Conservation (phyloP, 1,140 invertebrate genomes). For the Halictus rubicundus region DNA sequence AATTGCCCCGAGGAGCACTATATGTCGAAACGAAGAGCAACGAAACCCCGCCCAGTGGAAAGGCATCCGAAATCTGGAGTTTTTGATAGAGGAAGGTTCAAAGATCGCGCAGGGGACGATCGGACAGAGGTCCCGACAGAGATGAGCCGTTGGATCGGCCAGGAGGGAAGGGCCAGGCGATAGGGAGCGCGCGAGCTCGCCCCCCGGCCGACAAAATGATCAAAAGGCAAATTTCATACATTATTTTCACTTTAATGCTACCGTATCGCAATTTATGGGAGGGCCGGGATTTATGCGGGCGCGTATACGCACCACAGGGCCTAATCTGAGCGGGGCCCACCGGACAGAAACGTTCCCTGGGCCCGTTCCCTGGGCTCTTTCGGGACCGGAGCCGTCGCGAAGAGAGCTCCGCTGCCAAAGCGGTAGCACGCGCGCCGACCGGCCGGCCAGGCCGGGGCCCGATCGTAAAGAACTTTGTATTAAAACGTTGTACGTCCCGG, state of each 20-base stretch:
- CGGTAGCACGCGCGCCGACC: slow-evolving; percentile 46
- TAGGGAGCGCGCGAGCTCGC: slow-evolving; percentile 58
- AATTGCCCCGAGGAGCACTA: too few relatives aligned
- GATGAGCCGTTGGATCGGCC: slow-evolving; percentile 19
- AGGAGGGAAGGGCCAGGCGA: background rate
- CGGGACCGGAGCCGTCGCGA: slow-evolving; percentile 41
- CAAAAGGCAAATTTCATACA: slow-evolving; percentile 79
- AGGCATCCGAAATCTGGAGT: too few relatives aligned
- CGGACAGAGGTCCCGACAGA: background rate
- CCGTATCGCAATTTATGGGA: slow-evolving; percentile 79
- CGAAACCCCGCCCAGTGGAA: too few relatives aligned
- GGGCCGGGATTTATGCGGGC: slow-evolving; percentile 76
- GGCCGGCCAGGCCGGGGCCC: slow-evolving; percentile 1
- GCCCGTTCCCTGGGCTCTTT: slow-evolving; percentile 33
- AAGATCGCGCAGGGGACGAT: background rate
- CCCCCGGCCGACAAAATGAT: slow-evolving; percentile 78
- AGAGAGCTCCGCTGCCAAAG: background rate
- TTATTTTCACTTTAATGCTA: slow-evolving; percentile 80
- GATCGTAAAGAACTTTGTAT: slow-evolving; percentile 76
- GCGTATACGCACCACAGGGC: slow-evolving; percentile 66
- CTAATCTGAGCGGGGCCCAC: slow-evolving; percentile 58
- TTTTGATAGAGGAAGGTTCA: too few relatives aligned
- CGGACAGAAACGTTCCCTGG: slow-evolving; percentile 55
- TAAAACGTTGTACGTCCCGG: slow-evolving; percentile 71
- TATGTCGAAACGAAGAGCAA: background rate